Base-by-base conservation (phyloP, 2,113 vertebrate genomes). In the Elgaria multicarinata region DNA sequence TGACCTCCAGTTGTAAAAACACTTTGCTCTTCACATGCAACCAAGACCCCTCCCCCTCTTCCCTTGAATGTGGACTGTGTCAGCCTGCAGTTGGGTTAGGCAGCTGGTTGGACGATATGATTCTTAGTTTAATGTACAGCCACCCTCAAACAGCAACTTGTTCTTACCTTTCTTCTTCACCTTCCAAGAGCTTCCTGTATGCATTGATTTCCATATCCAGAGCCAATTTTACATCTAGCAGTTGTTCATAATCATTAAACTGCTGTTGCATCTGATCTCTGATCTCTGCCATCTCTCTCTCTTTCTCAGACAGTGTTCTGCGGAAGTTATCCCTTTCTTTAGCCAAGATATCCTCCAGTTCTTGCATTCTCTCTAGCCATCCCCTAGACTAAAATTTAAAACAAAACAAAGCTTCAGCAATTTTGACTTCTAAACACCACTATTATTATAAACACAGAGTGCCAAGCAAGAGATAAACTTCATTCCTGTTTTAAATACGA, bases 201-300 rank as follows among this genome's bases (percentile, higher is more conserved):
- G 98, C 98, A 13, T 86, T 97, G 92, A 99, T 99, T 96, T 99
- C 99, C 98, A 98, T 98, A 97, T 99, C 98, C 89, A 99, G 95
- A 13, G 98, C 98, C 87, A 99, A 95, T 88, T 99, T 99, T 3
- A 99, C 97, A 84, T 99, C 98, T 87, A 99, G 96, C 87, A 99
- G 97, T 72, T 98, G 97, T 18, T 99, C 98, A 0, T 98, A 99
- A 50, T 98, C 97, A 0, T 91, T 96, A 88, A 99, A 95, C 90
- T 99, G 98, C 1, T 97, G 95, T 91, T 98, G 98, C 98, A 99
- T 98, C 93, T 96, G 97, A 83, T 94, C 95, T 85, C 97, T 95
- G 74, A 98, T 97, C 69, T 98, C 97, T 0, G 96, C 92, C 86
- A 99, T 93, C 93, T 98, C 97, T 0, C 95, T 95, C 91, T 99